These are phyloP conservation scores for Sisyra terminalis DNA, from an alignment of 2,888 invertebrate genomes.

Conservation along the genomic window DNA sequence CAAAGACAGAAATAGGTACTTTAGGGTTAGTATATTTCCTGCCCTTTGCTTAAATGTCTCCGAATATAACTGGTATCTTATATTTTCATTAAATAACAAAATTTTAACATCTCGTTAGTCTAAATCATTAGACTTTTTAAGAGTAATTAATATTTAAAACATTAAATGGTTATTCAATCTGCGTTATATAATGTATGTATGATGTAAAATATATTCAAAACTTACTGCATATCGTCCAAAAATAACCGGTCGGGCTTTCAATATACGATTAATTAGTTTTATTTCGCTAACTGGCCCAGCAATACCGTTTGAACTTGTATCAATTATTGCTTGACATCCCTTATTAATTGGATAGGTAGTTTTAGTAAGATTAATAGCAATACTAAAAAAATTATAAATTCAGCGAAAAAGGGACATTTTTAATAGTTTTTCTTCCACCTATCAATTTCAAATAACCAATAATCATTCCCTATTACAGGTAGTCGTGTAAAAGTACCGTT, in stretches of 20 bases:
- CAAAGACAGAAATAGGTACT: too few species aligned
- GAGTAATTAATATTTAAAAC: too few species aligned
- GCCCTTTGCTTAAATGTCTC: too few species aligned
- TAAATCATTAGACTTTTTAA: too few species aligned
- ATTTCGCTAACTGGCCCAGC: slow-evolving; percentile 25
- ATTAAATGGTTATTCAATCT: neutral
- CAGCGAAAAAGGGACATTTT: neutral
- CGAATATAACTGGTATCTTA: too few species aligned
- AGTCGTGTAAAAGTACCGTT: slow-evolving; percentile 43
- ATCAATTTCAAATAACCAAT: slow-evolving; percentile 57
- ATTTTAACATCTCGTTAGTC: too few species aligned
- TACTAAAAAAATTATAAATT: slow-evolving; percentile 12
- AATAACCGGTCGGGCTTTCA: slow-evolving; percentile 21
- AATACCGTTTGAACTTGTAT: slow-evolving; percentile 27
- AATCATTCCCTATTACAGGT: slow-evolving; percentile 37
- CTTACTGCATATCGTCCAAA: slow-evolving; percentile 20
- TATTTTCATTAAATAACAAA: too few species aligned
- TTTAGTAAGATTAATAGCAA: slow-evolving; percentile 13
- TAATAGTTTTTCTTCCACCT: slow-evolving; percentile 24
- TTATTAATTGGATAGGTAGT: slow-evolving; percentile 16
- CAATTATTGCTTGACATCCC: slow-evolving; percentile 25
- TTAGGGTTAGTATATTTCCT: too few species aligned
- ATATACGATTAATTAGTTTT: slow-evolving; percentile 22
- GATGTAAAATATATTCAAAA: slow-evolving; percentile 5
- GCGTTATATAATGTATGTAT: slow-evolving; percentile 7